These are phyloP conservation scores for Pontoporia blainvillei DNA, from an alignment of 2,113 vertebrate genomes.

Conservation along the genomic window DNA sequence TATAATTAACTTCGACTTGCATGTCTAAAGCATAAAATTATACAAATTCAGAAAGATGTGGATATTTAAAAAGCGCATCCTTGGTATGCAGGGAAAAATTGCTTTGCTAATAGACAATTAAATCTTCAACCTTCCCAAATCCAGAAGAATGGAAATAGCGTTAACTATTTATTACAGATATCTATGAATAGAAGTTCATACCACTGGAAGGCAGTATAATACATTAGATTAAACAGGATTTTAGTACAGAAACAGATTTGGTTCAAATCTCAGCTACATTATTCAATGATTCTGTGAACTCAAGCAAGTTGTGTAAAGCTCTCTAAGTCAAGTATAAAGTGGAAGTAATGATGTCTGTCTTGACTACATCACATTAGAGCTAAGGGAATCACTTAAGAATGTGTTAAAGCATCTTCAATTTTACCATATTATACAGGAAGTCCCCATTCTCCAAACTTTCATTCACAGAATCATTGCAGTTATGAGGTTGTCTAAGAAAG, in stretches of 20 bases:
- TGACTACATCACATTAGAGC: not conserved
- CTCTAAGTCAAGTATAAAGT: not conserved
- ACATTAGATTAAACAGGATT: not conserved
- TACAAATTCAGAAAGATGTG: not conserved
- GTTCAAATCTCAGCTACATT: not conserved
- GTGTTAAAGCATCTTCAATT: not conserved
- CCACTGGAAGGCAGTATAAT: not conserved
- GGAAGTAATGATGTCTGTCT: not conserved
- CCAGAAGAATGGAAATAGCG: not conserved
- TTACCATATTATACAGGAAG: not conserved
- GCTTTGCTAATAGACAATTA: not conserved
- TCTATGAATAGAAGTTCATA: not conserved
- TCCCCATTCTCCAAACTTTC: not conserved
- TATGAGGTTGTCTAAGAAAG: not conserved
- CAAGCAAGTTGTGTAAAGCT: not conserved
- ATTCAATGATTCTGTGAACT: not conserved
- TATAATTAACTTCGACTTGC: not conserved
- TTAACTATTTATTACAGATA: not conserved
- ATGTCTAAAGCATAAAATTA: not conserved
- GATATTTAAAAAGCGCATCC: not conserved
- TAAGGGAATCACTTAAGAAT: not conserved
- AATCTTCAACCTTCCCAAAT: not conserved
- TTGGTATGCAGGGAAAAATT: not conserved
- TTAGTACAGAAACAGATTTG: not conserved
- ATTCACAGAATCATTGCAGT: not conserved